A percentile compares a stretch with the other conserved stretches of the same genome.
Conservation (phyloP, 2,888 invertebrate genomes). For the Drosophila kokeensis region DNA sequence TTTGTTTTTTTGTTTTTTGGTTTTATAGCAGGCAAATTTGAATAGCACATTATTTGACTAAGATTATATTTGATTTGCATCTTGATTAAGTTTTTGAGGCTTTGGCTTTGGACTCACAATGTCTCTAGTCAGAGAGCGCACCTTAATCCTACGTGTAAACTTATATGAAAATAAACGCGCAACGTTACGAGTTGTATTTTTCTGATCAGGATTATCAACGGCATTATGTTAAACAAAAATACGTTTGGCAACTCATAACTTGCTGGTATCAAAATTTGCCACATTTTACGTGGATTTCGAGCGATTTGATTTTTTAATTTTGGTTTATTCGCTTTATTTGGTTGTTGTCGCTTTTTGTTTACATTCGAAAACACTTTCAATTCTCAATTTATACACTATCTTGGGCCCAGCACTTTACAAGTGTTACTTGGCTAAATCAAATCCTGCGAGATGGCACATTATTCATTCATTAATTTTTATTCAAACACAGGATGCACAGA, state of each 20-base stretch:
- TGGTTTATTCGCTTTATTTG: constrained; percentile 32
- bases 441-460: constrained; percentile 48
- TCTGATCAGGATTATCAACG: constrained; percentile 36
- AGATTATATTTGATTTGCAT: constrained; percentile 15
- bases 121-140: constrained; percentile 82
- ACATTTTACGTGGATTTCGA: constrained; percentile 41
- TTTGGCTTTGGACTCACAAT: constrained; percentile 75
- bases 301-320: constrained; percentile 35
- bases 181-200: constrained; percentile 48
- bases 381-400: constrained; percentile 35
- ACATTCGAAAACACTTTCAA: constrained; percentile 36
- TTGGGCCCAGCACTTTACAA: constrained; percentile 50
- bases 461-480: constrained; percentile 3
- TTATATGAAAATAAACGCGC: constrained; percentile 77
- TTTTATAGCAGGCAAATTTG: constrained; percentile 55
- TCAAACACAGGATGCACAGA: constrained; percentile 50
- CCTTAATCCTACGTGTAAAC: constrained; percentile 82
- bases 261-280: constrained; percentile 47
- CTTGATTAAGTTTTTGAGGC: constrained; percentile 19
- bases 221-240: constrained; percentile 45
- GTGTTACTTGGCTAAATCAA: constrained; percentile 64
- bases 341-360: constrained; percentile 36
- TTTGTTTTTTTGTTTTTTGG: neutral
- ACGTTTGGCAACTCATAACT: constrained; percentile 38
- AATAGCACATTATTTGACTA: constrained; percentile 44